phyloP scores from a whole-genome alignment of 2,113 vertebrate genomes.

The Takifugu flavidus region DNA sequence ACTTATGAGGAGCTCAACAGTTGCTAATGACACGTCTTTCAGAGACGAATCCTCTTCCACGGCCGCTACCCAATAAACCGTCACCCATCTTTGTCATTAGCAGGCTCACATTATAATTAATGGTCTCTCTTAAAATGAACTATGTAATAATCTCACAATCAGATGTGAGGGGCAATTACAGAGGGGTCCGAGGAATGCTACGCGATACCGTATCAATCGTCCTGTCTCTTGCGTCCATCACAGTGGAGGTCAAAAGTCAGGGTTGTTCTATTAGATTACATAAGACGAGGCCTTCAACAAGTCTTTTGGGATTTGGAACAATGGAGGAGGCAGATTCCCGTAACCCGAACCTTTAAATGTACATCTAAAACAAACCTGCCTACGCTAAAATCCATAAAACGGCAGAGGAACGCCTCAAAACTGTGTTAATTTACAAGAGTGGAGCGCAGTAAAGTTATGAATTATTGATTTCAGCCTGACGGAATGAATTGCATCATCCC shows the following conservation, averaged over 20 bases:
- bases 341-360: neutral
- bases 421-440: neutral
- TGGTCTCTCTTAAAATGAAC: constrained; percentile 12
- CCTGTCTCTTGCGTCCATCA: neutral
- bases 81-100: constrained; percentile 7
- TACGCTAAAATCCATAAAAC: neutral
- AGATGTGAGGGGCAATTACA: constrained; percentile 11
- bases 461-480: constrained; percentile 32
- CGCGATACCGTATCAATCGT: constrained; percentile 19
- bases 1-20: too few species aligned
- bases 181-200: neutral
- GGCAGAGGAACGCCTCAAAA: too few species aligned
- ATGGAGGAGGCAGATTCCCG: too few species aligned
- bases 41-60: constrained; percentile 5
- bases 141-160: constrained; percentile 12
- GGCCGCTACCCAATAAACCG: constrained; percentile 7
- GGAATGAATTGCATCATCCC: constrained; percentile 38
- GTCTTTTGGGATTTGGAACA: constrained; percentile 1
- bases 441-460: constrained; percentile 1
- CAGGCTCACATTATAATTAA: constrained; percentile 1
- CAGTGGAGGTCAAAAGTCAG: constrained; percentile 25
- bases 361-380: neutral
- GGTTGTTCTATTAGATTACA: constrained; percentile 12
- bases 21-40: neutral
- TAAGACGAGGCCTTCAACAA: constrained; percentile 3